Base-by-base conservation (phyloP, 2,888 invertebrate genomes). In the Chloroclystis v-ata region DNA sequence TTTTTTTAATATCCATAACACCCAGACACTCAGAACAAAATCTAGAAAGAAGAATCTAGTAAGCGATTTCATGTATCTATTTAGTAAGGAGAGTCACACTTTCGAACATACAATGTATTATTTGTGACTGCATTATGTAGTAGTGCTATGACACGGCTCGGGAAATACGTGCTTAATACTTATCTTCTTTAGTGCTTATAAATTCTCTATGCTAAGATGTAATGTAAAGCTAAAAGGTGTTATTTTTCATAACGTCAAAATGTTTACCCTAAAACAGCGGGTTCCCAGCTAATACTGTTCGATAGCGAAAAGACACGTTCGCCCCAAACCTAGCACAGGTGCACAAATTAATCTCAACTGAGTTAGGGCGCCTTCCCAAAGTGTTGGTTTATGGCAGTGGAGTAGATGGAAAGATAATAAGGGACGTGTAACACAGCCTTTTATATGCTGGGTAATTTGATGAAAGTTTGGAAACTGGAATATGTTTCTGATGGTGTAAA, bases 391-490 rank as follows among this genome's bases (percentile, higher is more conserved):
- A 49, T 26, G 43, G 28, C 20, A 20, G 43, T n/a, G 12, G 29
- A 42, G 37, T 30, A 29, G 42, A 42, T 46, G 41, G 26, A 46
- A 46, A 25, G 46, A 46, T 35, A 46, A 46, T 41, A 46, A 33
- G 16, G 32, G 14, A 33, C 32, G 7, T 9, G 13, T 9, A 14
- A 16, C 32, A 33, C 32, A 14, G 8, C n/a, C 14, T 13, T 3
- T n/a, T 16, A 33, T 9, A 10, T n/a, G 14, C 5, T n/a, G 13
- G 9, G 14, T 33, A 14, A 4, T 14, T 33, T 33, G 32, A 33
- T 33, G 13, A 14, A 33, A 14, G 14, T 33, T 14, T 14, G 32
- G 32, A 6, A 33, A 33, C 16, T 33, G 16, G 14, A 14, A 33
- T 16, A 14, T n/a, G 32, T n/a, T 30, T 3, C 5, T 33, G 14